Evolutionary conservation across 2,113 vertebrate species (phyloP).

Genomic region (Cyprinus carpio): DNA sequence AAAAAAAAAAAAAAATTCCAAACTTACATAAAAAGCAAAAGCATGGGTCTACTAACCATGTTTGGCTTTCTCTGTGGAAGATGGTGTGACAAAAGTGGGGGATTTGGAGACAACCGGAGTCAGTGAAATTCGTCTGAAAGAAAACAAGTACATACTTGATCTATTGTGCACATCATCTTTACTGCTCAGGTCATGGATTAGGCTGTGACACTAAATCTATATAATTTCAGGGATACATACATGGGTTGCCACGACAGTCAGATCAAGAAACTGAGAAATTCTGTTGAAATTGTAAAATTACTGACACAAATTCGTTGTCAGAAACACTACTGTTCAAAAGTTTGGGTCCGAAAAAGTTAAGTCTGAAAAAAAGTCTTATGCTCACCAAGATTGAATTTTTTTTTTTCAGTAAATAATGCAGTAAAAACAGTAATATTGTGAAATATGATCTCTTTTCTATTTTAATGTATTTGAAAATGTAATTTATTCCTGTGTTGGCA

Average conservation of each 20-base stretch:
- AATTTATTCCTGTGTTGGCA: no score
- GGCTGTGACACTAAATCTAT: neutral
- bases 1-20: no score
- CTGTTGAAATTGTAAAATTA: no score
- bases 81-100: slow-evolving; percentile 53
- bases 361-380: no score
- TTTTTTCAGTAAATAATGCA: no score
- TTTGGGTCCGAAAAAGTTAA: no score
- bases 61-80: slow-evolving; percentile 77
- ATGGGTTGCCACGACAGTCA: neutral
- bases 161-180: neutral
- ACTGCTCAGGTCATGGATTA: neutral
- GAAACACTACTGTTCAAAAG: neutral
- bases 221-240: neutral
- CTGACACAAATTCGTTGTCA: neutral
- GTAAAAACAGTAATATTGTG: no score
- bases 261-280: neutral
- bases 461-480: no score
- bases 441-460: no score
- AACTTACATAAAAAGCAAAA: neutral
- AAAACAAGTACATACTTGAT: slow-evolving; percentile 33
- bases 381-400: no score
- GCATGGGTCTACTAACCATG: slow-evolving; percentile 73
- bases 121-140: slow-evolving; percentile 86
- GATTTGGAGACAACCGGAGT: slow-evolving; percentile 76